Evolutionary conservation across 1,140 invertebrate species (phyloP), one percentile per base, ranked within the genome.

Genomic region (Atta colombica): DNA sequence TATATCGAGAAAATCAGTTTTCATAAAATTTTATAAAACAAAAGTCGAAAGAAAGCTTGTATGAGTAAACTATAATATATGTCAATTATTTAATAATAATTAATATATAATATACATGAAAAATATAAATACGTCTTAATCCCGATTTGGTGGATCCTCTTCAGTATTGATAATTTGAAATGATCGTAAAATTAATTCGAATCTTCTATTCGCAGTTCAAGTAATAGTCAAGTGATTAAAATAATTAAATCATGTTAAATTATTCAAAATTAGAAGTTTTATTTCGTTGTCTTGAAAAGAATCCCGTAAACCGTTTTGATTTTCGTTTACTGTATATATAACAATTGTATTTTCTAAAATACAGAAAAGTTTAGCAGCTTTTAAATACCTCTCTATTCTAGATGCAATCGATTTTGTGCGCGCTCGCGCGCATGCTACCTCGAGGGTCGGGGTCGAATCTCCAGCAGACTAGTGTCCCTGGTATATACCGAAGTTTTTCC

Each of bases 401-500:
- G 69, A 81, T 77, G 78, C 66, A 81, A 91, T 91, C 90, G 88
- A 91, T 91, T 85, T 72, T 49, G 35, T n/a, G 55, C 45, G 63
- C 21, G 72, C 45, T 18, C 75, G 63, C 63, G 49, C 66, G 53
- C 63, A 31, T 49, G 53, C 49, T 21, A 16, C 25, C 12, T 65
- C 55, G 72, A 49, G 35, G 35, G 35, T 39, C 35, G 69, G 80
- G 39, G 72, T 82, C 77, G 87, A 89, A 89, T 89, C 90, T 91
- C 86, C 82, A 86, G 75, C 82, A 86, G 88, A 87, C 88, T 87
- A 81, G 89, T 86, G 90, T 89, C 88, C 88, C 86, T 65, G 85
- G 85, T 65, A 84, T 65, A 84, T 80, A 88, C 88, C 82, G 55
- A 91, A 91, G 87, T 91, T 91, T 91, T 86, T 63, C 80, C 86